Base-by-base conservation (phyloP, 2,797 vertebrate species). In the Mormyrus proboscirostris region DNA sequence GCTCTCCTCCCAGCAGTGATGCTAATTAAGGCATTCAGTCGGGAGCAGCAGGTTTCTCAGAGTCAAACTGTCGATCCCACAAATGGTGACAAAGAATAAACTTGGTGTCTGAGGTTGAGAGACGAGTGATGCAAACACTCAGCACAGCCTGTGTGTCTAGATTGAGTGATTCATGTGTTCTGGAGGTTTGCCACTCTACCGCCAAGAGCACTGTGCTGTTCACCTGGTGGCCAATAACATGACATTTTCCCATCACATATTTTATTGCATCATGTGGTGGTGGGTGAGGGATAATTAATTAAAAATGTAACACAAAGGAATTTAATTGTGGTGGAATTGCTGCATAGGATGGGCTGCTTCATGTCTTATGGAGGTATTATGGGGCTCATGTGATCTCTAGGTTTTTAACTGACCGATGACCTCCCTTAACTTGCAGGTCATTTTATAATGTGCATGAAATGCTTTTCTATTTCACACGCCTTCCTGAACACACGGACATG, bases 111-210 rank as follows among this genome's bases (percentile, higher is more conserved):
- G 29, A 73, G 65, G 29, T 33, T 73, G 65, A 14, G 29, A 38
- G 65, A 33, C 4, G 3, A 73, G 65, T 73, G 12, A 73, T 69
- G 29, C 4, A 73, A 38, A 73, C 29, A 73, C 4, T 33, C 29
- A 14, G 29, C 65, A 33, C 29, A 73, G 29, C 0, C 65, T 73
- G 4, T 65, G 65, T 5, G 9, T 69, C 25, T 69, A 69, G 62
- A 33, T 12, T 12, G 29, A 38, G 4, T 16, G 65, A 33, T 73
- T 73, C 29, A 73, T 16, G 12, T 38, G 4, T 12, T 16, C 38
- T 73, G 65, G 96, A 96, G 93, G 92, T 93, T 95, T 94, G 94
- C 95, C 94, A 96, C 94, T 89, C 93, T 95, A 95, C 94, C 91
- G 76, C 89, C 89, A 88, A 92, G 91, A 92, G 94, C 95, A 94